A percentile compares a stretch with the other conserved stretches of the same genome.
Evolutionary conservation across 1,140 invertebrate species (phyloP).

Genomic region (Tribolium castaneum): DNA sequence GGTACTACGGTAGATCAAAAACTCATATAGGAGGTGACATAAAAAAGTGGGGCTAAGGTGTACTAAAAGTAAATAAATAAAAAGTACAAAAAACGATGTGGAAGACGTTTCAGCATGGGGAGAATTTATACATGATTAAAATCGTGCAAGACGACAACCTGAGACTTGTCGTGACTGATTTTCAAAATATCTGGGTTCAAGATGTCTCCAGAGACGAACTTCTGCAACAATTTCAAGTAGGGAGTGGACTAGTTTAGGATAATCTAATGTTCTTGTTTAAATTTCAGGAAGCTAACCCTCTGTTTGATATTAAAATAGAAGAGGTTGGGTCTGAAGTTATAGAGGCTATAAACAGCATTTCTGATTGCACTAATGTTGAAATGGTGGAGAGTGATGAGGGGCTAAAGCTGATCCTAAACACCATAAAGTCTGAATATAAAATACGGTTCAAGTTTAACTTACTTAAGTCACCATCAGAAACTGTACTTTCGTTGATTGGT

Average conservation of each 20-base stretch:
- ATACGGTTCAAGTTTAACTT: constrained; percentile 34
- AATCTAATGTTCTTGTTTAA: not conserved
- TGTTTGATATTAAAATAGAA: constrained; percentile 39
- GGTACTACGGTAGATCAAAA: no score
- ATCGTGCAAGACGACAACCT: not conserved
- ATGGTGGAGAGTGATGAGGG: not conserved
- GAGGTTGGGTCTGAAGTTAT: not conserved
- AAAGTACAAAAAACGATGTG: not conserved
- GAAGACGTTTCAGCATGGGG: not conserved
- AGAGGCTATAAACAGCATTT: constrained; percentile 23
- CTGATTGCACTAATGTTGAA: not conserved
- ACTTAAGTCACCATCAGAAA: not conserved
- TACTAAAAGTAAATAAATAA: no score
- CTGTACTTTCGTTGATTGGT: not conserved
- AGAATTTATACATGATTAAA: not conserved
- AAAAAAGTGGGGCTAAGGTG: no score
- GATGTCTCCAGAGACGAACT: not conserved
- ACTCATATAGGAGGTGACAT: no score
- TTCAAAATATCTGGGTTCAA: constrained; percentile 40
- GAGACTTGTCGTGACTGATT: constrained; percentile 26
- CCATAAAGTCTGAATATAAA: constrained; percentile 1
- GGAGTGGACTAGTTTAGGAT: not conserved
- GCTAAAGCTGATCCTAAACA: constrained; percentile 1
- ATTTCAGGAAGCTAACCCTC: constrained; percentile 40
- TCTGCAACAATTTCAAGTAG: constrained; percentile 25